Percentiles rank a stretch among this genome's conserved stretches.
Conservation (phyloP, 2,797 vertebrate genomes). For the Cynodonichthys magdalenae region DNA sequence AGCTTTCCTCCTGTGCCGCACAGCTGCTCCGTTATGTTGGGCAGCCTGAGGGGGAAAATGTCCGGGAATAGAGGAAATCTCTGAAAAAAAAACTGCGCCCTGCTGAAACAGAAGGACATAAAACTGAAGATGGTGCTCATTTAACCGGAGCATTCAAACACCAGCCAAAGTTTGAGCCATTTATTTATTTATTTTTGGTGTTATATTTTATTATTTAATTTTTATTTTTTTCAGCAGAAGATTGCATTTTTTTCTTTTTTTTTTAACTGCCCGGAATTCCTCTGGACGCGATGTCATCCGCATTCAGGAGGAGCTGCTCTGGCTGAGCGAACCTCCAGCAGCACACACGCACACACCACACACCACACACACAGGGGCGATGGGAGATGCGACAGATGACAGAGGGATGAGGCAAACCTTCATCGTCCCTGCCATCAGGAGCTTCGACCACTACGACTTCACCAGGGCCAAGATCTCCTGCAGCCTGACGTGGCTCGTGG, state of each 20-base stretch:
- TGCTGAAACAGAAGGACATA: slow-evolving; percentile 24
- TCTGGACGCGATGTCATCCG: slow-evolving; percentile 70
- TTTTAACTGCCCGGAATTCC: slow-evolving; percentile 76
- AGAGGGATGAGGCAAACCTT: slow-evolving; percentile 88
- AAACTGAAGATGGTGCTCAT: slow-evolving; percentile 46
- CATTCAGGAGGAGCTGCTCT: slow-evolving; percentile 63
- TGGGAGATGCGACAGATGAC: slow-evolving; percentile 88
- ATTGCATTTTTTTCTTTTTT: slow-evolving; percentile 12
- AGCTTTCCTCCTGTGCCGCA: slow-evolving; percentile 18
- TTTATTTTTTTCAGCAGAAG: slow-evolving; percentile 28
- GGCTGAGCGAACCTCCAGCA: slow-evolving; percentile 62
- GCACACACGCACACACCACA: slow-evolving; percentile 16
- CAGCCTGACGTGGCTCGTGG: slow-evolving; percentile 97
- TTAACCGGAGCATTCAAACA: slow-evolving; percentile 24
- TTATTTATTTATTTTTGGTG: too few species aligned
- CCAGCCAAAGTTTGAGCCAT: slow-evolving; percentile 19
- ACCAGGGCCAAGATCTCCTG: slow-evolving; percentile 92
- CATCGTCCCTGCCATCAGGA: slow-evolving; percentile 93
- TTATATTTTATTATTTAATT: slow-evolving; percentile 26
- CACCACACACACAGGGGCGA: slow-evolving; percentile 56
- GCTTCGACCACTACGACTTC: slow-evolving; percentile 97
- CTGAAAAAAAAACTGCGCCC: slow-evolving; percentile 51
- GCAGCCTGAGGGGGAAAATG: slow-evolving; percentile 50
- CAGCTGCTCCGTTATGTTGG: slow-evolving; percentile 51
- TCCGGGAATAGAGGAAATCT: slow-evolving; percentile 70